phyloP scores from a whole-genome alignment of 2,797 vertebrate species.

The Coccyzus lansbergi region DNA sequence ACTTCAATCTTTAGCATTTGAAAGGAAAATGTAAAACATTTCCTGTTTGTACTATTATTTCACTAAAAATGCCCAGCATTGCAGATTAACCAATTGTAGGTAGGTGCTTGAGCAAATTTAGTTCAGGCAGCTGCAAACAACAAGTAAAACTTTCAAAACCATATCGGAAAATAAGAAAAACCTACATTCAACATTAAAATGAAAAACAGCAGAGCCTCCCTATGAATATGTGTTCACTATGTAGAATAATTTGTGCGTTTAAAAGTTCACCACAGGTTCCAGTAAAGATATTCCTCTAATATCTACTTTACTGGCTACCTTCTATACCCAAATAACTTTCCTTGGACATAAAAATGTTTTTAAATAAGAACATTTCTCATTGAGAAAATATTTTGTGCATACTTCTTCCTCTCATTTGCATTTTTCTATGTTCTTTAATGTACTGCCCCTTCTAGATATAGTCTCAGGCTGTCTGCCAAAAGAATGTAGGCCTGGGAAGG shows the following conservation, averaged over 20 bases:
- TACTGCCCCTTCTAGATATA: conserved; percentile 13
- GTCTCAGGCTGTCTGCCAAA: conserved; percentile 47
- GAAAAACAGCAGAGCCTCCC: background rate
- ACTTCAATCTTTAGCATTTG: conserved; percentile 43
- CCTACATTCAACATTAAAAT: background rate
- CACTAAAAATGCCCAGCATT: background rate
- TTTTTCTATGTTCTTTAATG: background rate
- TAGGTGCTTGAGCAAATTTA: background rate
- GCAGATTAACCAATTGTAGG: conserved; percentile 32
- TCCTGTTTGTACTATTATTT: conserved; percentile 13
- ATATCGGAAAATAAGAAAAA: background rate
- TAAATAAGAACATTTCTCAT: background rate
- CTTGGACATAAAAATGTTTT: background rate
- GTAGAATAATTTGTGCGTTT: background rate
- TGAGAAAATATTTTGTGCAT: background rate
- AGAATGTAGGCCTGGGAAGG: background rate
- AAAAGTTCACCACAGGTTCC: background rate
- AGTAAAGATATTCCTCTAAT: background rate
- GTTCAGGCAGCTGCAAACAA: background rate
- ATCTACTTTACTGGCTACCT: background rate
- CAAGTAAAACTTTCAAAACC: background rate
- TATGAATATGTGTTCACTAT: background rate
- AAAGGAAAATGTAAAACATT: conserved; percentile 46
- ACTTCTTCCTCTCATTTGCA: background rate
- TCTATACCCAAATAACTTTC: background rate